Evolutionary conservation across 2,113 vertebrate species (phyloP), one percentile per base, ranked within the genome.

Genomic region (Urocitellus parryii): DNA sequence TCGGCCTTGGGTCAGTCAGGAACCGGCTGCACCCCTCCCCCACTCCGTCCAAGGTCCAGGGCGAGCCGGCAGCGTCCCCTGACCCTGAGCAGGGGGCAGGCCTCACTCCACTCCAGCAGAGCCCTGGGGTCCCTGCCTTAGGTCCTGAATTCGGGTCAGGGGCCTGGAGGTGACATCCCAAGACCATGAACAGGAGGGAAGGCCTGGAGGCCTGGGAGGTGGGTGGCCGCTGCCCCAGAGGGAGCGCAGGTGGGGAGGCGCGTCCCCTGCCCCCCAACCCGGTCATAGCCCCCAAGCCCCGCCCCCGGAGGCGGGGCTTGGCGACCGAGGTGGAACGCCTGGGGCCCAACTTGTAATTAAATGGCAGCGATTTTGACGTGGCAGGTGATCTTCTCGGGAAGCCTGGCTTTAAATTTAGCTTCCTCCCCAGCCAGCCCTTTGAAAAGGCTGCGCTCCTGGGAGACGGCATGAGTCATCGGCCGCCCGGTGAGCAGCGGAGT

Each of bases 401-500:
- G 97, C 95, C 94, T 96, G 96, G 72, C 95, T 97, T 95, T 97
- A 98, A 97, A 98, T 97, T 98, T 98, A 98, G 97, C 97, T 97
- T 74, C 96, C 97, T 97, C 97, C 97, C 94, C 97, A 97, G 97
- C 97, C 95, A 95, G 95, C 95, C 91, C 96, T 97, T 96, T 96
- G 94, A 96, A 97, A 97, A 96, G 93, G 93, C 96, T 95, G 95
- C 82, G 83, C 89, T 91, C n/a, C 48, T 0, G 77, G n/a, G 90
- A 48, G 85, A 58, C 56, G 20, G 89, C 17, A 58, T 98, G 97
- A 97, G 91, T 97, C 97, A 98, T 93, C 77, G 90, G 93, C 76
- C n/a, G 78, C 95, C 83, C 5, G 4, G 85, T 34, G 85, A 92
- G 90, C 94, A 79, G 97, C 80, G 0, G 78, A 37, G 2, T 48